Base-by-base conservation (phyloP, 30 jellyfish, hydroid and myxozoan genomes). In the Hydractinia echinata region DNA sequence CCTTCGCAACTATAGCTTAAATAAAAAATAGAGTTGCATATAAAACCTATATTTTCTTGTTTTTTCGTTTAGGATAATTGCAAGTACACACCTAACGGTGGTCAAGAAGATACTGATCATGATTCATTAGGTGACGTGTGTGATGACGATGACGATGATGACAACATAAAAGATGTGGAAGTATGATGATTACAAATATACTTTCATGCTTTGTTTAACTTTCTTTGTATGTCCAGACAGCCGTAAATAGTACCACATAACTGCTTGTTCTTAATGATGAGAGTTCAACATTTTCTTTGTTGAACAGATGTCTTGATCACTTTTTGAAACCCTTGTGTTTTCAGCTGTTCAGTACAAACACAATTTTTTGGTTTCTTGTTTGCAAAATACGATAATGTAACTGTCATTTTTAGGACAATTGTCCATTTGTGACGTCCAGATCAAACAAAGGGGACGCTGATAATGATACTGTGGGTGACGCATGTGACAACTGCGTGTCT, bases 391-490 rank as follows among this genome's bases (percentile, higher is more conserved):
- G 2, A 30, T 30, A 2, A 30, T 30, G 44, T 30, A 30, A 30
- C 44, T 30, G 44, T 30, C 44, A 30, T 30, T 76, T 54, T n/a
- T 61, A 85, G 94, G 98, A 92, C 83, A 87, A 92, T 54, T 92
- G 98, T 71, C 95, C 89, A 53, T 86, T 92, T 61, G 39, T 30
- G 53, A 86, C 77, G 10, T 19, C 79, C 44, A 76, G 66, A 52
- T 30, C 86, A 56, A 78, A 89, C 54, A 92, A 79, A 56, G 61
- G 87, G 0, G 98, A 92, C 83, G 53, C 73, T 54, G 98, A 92
- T 58, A 66, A 81, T 11, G 98, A 92, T 72, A 96, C 96, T 7
- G 92, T 87, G 73, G 98, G 98, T 3, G 96, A 92, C 64, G 88
- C 83, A 6, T 92, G 98, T 53, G 98, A 92, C 76, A 92, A 92